A percentile compares a stretch with the other conserved stretches of the same genome.
Conservation (phyloP, 2,797 vertebrate species). For the Oryzias dopingdopingensis region DNA sequence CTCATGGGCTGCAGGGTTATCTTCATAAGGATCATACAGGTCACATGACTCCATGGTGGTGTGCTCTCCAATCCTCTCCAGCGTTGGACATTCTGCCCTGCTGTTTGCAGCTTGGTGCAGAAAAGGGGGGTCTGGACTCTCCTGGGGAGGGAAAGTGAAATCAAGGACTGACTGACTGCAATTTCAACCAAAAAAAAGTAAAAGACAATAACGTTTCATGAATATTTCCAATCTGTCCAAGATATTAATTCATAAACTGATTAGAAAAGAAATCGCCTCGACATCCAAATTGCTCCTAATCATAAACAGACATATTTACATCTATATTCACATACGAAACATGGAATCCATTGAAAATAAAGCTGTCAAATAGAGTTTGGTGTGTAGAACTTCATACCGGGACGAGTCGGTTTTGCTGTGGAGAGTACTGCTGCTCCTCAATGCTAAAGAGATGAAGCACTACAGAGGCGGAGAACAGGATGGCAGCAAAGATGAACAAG, state of each 20-base stretch:
- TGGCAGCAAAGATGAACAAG: conserved; percentile 91
- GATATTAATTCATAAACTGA: too few relatives aligned
- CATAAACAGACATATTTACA: too few relatives aligned
- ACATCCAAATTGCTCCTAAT: too few relatives aligned
- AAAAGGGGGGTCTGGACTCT: conserved; percentile 51
- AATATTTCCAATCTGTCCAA: too few relatives aligned
- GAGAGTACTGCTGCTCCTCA: conserved; percentile 88
- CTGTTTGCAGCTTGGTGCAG: conserved; percentile 47
- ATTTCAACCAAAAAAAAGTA: too few relatives aligned
- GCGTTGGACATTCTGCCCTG: conserved; percentile 64
- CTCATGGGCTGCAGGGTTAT: conserved; percentile 74
- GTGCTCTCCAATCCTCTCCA: conserved; percentile 80
- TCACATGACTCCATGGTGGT: conserved; percentile 75
- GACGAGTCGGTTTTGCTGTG: conserved; percentile 82
- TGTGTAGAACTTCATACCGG: conserved; percentile 56
- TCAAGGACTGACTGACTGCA: neutral
- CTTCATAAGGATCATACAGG: conserved; percentile 63
- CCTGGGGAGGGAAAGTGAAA: conserved; percentile 33
- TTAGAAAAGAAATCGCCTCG: too few relatives aligned
- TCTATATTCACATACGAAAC: too few relatives aligned
- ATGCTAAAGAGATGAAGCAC: conserved; percentile 92
- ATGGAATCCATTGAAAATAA: too few relatives aligned
- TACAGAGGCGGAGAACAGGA: conserved; percentile 88
- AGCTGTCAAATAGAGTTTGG: too few relatives aligned
- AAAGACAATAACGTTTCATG: too few relatives aligned